phyloP scores from a whole-genome alignment of 2,113 vertebrate genomes.

The Lethenteron camtschaticum region DNA sequence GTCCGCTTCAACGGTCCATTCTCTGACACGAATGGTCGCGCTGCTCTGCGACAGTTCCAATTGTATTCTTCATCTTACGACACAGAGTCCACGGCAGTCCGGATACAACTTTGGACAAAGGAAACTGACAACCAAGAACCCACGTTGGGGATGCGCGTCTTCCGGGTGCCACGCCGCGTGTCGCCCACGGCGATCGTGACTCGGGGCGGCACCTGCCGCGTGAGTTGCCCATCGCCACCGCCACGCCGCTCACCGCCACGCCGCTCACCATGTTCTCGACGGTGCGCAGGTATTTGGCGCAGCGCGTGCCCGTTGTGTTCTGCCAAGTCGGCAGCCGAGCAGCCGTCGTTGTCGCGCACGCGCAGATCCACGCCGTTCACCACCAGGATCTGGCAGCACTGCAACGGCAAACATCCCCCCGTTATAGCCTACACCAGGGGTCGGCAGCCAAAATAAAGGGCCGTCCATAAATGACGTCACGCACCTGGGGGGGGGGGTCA shows the following conservation, averaged over 20 bases:
- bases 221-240: fast-evolving
- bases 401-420: constrained; percentile 5
- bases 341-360: constrained; percentile 56
- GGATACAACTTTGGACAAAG: too few relatives aligned
- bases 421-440: too few relatives aligned
- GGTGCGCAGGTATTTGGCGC: constrained; percentile 72
- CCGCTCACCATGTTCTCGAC: constrained; percentile 72
- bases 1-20: too few relatives aligned
- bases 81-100: too few relatives aligned
- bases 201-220: fast-evolving
- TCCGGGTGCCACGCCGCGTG: neutral
- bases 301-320: constrained; percentile 79
- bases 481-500: too few relatives aligned
- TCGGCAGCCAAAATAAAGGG: too few relatives aligned
- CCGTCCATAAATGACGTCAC: too few relatives aligned
- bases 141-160: neutral
- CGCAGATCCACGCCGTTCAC: constrained; percentile 71
- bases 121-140: too few relatives aligned
- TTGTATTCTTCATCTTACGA: too few relatives aligned
- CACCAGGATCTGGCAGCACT: constrained; percentile 95
- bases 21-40: too few relatives aligned
- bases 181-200: neutral
- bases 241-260: fast-evolving
- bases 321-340: constrained; percentile 60
- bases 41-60: too few relatives aligned